These are phyloP conservation scores for Doryteuthis pealeii DNA, from an alignment of 1,140 invertebrate genomes.

Conservation along the genomic window DNA sequence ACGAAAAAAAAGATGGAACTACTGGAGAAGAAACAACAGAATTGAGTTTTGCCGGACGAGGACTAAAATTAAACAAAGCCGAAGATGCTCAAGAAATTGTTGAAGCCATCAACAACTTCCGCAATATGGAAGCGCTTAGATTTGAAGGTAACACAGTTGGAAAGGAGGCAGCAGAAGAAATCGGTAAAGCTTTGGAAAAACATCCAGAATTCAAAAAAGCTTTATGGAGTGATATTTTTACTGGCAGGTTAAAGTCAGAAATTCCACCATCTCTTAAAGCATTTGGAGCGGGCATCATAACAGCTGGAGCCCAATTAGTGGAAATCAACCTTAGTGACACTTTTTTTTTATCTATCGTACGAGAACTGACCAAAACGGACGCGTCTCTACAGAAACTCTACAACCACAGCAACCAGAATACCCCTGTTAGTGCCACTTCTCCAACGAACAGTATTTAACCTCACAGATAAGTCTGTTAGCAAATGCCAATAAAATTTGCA, in stretches of 20 bases:
- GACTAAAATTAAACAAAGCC: conserved; percentile 69
- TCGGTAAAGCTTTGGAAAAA: conserved; percentile 76
- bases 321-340: conserved; percentile 95
- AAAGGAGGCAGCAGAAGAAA: conserved; percentile 80
- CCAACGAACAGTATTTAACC: too few species aligned
- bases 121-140: conserved; percentile 65
- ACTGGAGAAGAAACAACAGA: conserved; percentile 28
- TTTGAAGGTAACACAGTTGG: conserved; percentile 93
- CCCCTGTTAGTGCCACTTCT: too few species aligned
- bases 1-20: conserved; percentile 26
- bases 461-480: too few species aligned
- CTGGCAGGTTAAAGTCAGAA: conserved; percentile 85
- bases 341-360: too few species aligned
- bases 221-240: conserved; percentile 93
- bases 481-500: too few species aligned
- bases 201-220: conserved; percentile 72
- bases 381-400: too few species aligned
- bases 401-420: too few species aligned
- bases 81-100: conserved; percentile 67
- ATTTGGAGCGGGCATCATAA: conserved; percentile 79
- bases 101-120: conserved; percentile 46
- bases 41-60: conserved; percentile 68
- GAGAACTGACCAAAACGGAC: too few species aligned
- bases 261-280: conserved; percentile 85
- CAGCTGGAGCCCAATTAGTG: conserved; percentile 75